phyloP scores from a whole-genome alignment of 1,140 invertebrate species.

The Ceratoteleas bidentatus region DNA sequence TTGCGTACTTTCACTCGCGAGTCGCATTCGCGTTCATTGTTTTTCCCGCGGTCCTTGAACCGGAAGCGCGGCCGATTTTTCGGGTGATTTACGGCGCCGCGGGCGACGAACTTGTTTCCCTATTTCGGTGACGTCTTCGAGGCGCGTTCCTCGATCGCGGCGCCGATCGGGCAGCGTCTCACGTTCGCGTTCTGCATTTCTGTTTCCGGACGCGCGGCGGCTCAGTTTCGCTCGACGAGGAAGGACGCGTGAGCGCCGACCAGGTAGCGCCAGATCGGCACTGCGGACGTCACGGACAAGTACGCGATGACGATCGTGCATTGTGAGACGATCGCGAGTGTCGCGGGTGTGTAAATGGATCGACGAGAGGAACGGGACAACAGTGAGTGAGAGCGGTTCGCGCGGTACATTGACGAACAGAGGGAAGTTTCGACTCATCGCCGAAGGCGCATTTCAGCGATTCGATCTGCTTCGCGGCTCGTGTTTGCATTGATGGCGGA shows the following conservation, averaged over 20 bases:
- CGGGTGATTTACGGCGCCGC: not conserved
- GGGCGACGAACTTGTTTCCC: no score
- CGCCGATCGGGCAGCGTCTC: slow-evolving; percentile 4
- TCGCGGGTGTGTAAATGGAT: slow-evolving; percentile 53
- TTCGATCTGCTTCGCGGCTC: slow-evolving; percentile 66
- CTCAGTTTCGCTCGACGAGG: slow-evolving; percentile 42
- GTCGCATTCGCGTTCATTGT: not conserved
- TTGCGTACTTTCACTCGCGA: slow-evolving; percentile 58
- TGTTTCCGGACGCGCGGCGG: slow-evolving; percentile 46
- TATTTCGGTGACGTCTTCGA: no score
- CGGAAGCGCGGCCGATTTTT: not conserved
- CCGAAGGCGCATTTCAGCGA: slow-evolving; percentile 37
- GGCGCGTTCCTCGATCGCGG: no score
- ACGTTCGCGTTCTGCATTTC: slow-evolving; percentile 47
- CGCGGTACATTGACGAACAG: slow-evolving; percentile 27
- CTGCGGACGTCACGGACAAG: slow-evolving; percentile 16
- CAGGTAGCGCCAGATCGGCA: not conserved
- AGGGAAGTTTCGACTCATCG: slow-evolving; percentile 47
- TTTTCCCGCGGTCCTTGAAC: not conserved
- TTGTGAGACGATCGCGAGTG: slow-evolving; percentile 65
- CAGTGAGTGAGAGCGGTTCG: slow-evolving; percentile 46
- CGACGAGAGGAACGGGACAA: slow-evolving; percentile 32
- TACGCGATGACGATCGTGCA: slow-evolving; percentile 49
- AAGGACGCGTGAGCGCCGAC: slow-evolving; percentile 16
- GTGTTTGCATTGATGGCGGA: slow-evolving; percentile 79